Base-by-base conservation (phyloP, 2,797 vertebrate genomes). In the Poeciliopsis presidionis region DNA sequence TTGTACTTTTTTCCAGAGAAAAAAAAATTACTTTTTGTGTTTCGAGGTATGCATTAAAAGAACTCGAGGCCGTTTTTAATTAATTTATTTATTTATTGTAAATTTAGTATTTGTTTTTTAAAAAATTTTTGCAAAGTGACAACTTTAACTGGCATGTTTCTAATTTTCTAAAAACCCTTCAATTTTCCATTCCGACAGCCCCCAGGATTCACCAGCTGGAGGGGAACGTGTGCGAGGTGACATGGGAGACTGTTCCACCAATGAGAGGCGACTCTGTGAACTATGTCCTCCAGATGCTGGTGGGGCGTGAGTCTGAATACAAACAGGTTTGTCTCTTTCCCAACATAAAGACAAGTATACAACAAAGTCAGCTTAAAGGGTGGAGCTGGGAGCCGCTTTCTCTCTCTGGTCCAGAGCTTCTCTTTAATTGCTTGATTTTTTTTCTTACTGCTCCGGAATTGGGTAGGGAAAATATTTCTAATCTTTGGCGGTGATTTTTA, bases 181-280 rank as follows among this genome's bases (percentile, higher is more conserved):
- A 9, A 14, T 39, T 75, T 71, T 81, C 65, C 47, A 25, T 79
- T 74, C 81, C 46, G 11, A 61, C 87, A 99, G 98, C 98, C 82
- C 98, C 98, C 87, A 96, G 95, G 91, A 96, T 99, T 90, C 96
- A 95, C 75, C 98, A 98, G 92, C 76, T 98, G 86, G 97, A 99
- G 92, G 98, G 98, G 81, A 99, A 97, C 61, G 78, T 93, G n/a
- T 99, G 98, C 91, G 97, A 99, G 95, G 94, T 99, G 91, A 95
- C 96, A 80, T 99, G 98, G 98, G 98, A 99, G 92, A 94, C 90
- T 0, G 95, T 98, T 85, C 95, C 95, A 73, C 96, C 98, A 57
- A 99, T 99, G 98, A 98, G 96, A 94, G 98, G 98, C 67, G 98
- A 99, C 81, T 96, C 97, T 73, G 91, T 99, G 84, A 96, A 92